These are phyloP conservation scores for Galendromus occidentalis DNA, from an alignment of 1,140 invertebrate genomes.

Conservation along the genomic window DNA sequence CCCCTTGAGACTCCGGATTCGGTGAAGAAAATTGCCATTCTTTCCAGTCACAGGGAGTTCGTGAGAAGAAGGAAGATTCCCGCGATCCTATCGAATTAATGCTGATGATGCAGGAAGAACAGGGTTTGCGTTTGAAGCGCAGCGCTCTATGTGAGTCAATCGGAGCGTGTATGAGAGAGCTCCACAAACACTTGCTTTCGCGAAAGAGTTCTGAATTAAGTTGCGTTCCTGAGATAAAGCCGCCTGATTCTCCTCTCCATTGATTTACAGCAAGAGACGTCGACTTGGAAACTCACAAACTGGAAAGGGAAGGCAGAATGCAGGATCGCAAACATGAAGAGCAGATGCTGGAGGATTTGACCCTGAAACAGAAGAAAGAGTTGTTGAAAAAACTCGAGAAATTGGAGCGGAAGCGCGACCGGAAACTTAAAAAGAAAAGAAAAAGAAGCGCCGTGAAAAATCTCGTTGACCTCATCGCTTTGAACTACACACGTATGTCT, in stretches of 20 bases:
- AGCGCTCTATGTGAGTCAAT: constrained; percentile 37
- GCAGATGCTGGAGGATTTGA: constrained; percentile 56
- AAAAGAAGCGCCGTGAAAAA: constrained; percentile 33
- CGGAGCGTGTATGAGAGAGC: neutral
- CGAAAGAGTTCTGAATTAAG: neutral
- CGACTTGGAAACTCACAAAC: constrained; percentile 20
- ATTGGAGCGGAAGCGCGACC: neutral
- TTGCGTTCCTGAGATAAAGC: constrained; percentile 3
- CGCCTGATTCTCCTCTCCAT: constrained; percentile 14
- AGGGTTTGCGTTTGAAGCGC: constrained; percentile 60
- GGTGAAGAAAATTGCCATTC: neutral
- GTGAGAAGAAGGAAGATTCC: constrained; percentile 20
- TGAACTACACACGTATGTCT: too few relatives aligned
- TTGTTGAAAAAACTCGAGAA: constrained; percentile 47
- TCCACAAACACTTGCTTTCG: neutral
- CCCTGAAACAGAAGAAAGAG: constrained; percentile 71
- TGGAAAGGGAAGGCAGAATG: constrained; percentile 26
- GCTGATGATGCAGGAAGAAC: constrained; percentile 70
- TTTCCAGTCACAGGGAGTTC: constrained; percentile 12
- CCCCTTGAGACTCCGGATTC: neutral
- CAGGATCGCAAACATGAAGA: constrained; percentile 40
- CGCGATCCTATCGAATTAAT: constrained; percentile 52
- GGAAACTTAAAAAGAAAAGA: constrained; percentile 19
- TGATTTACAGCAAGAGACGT: constrained; percentile 19
- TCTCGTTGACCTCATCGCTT: too few relatives aligned